These are phyloP conservation scores for Aphaenogaster ashmeadi DNA, from an alignment of 1,140 invertebrate species.

Conservation along the genomic window DNA sequence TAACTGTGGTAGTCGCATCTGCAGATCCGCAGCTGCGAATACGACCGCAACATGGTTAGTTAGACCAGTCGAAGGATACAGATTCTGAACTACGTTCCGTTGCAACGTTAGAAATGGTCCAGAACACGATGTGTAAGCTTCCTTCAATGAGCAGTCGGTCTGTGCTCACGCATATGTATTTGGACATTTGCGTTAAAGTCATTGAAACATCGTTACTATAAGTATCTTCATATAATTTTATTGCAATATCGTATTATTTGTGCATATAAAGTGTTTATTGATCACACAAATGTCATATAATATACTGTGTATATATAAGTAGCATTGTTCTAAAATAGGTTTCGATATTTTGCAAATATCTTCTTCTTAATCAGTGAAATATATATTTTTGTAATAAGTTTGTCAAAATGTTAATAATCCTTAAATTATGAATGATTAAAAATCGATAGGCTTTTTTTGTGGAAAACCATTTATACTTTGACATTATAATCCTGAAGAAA, in stretches of 20 bases:
- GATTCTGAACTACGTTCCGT: constrained; percentile 19
- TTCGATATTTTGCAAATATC: not conserved
- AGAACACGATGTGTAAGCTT: not conserved
- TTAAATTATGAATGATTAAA: not conserved
- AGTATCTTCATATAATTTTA: not conserved
- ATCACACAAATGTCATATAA: not conserved
- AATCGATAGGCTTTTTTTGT: not conserved
- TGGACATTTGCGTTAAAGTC: not conserved
- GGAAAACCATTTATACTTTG: not conserved
- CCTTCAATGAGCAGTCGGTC: not conserved
- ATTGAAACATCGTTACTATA: not conserved
- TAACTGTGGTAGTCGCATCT: constrained; percentile 28
- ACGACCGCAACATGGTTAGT: constrained; percentile 32
- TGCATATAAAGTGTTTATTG: not conserved
- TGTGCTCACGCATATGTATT: not conserved
- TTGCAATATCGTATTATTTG: not conserved
- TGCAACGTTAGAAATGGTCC: constrained; percentile 38
- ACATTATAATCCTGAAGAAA: not conserved
- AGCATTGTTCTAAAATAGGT: not conserved
- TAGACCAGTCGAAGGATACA: constrained; percentile 42
- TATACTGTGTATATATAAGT: not conserved
- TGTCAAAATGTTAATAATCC: not conserved
- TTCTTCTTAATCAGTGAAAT: not conserved
- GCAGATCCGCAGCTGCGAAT: constrained; percentile 40
- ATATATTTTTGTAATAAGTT: not conserved